Conservation (phyloP, 2,888 invertebrate genomes). For the Sinopyrophorus schimmeli region DNA sequence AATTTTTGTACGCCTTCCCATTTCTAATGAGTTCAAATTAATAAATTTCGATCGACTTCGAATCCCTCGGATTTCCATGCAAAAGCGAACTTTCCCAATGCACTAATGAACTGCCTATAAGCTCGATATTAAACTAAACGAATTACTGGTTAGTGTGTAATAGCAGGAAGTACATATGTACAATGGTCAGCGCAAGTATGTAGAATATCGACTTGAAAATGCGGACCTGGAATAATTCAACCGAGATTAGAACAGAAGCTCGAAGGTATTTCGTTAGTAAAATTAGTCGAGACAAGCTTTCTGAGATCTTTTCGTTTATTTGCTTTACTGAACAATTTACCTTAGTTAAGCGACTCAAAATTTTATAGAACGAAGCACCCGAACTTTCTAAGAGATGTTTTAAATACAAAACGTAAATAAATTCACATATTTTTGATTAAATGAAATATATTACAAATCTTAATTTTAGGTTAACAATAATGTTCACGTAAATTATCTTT, state of each 20-base stretch:
- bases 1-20: slow-evolving; percentile 13
- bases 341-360: slow-evolving; percentile 20
- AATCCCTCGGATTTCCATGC: background rate
- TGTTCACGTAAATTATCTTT: no score
- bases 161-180: no score
- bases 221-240: slow-evolving; percentile 26
- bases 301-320: slow-evolving; percentile 22
- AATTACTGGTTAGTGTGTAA: no score
- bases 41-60: background rate
- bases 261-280: slow-evolving; percentile 23
- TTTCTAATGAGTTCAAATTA: slow-evolving; percentile 4
- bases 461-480: no score
- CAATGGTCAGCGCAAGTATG: slow-evolving; percentile 3
- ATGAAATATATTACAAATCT: no score
- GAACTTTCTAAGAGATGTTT: no score
- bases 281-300: slow-evolving; percentile 28
- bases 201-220: slow-evolving; percentile 20
- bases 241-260: slow-evolving; percentile 24
- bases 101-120: no score
- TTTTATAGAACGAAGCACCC: slow-evolving; percentile 20
- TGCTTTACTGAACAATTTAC: slow-evolving; percentile 21
- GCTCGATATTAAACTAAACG: no score
- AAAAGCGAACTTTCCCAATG: slow-evolving; percentile 6
- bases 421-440: no score
- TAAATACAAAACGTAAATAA: no score